Base-by-base conservation (phyloP, 2,888 invertebrate species). In the Cheilosia grossa region DNA sequence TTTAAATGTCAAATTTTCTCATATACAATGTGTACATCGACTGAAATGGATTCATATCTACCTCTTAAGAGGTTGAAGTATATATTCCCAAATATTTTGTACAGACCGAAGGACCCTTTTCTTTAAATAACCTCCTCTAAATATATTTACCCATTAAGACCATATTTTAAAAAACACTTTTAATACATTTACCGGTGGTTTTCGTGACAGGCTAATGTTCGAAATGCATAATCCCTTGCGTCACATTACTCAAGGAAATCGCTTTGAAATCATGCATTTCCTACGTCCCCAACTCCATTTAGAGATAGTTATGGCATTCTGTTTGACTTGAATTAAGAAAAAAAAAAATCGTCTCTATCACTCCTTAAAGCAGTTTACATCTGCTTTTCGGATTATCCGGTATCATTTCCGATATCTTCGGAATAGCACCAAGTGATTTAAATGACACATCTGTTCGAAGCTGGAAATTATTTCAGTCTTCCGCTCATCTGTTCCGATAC, bases 351-450 rank as follows among this genome's bases (percentile, higher is more conserved):
- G 27, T 53, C 15, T 53, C 17, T 5, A 53, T 47, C 47, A 33
- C 33, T 47, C 5, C 4, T 33, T 33, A 47, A 69, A 69, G 33
- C 33, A 56, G 56, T 69, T 21, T 56, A 56, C 47, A 56, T 54
- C 69, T 69, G 44, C 56, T 33, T 21, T 19, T 56, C 9, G 44
- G 56, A 56, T 69, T 64, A 74, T 66, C 47, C 56, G 33, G n/a
- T 19, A 51, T 40, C 33, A 27, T 40, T 40, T 54, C 42, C 37
- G 56, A 47, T 47, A 74, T 49, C 17, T 19, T 15, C 4, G 19
- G 40, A 64, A 66, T 27, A 47, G 49, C 64, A 74, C 44, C 5
- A 19, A 56, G 19, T 64, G 64, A 58, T 70, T 81, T 58, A 64
- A 64, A 53, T 75, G 74, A 61, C 80, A 64, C 44, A 53, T 63